A percentile compares a stretch with the other conserved stretches of the same genome.
Conservation (phyloP, 92 coral and sea anemone species). For the Phenganax subtilis region DNA sequence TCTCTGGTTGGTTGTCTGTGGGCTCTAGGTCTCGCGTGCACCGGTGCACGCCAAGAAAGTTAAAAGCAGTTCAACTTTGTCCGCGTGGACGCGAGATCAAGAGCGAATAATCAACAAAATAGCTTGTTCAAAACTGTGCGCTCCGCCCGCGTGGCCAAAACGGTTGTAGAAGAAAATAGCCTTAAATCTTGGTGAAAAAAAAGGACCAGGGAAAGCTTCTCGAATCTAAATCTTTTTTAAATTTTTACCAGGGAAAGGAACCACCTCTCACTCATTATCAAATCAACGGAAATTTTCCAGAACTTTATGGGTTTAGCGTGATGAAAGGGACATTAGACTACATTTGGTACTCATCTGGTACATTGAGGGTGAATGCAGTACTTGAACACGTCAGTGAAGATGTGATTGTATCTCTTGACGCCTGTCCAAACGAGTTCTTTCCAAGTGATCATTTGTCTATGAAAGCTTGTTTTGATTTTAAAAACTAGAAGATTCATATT, state of each 20-base stretch:
- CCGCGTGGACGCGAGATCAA: no score
- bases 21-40: no score
- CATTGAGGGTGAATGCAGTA: conserved; percentile 52
- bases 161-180: no score
- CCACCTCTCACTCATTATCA: conserved; percentile 29
- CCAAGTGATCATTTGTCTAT: conserved; percentile 75
- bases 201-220: neutral
- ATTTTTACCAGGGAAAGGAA: conserved; percentile 13
- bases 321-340: conserved; percentile 63
- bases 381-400: conserved; percentile 53
- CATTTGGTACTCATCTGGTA: conserved; percentile 66
- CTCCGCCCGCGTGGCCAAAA: no score
- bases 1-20: no score
- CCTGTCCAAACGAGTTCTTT: conserved; percentile 62
- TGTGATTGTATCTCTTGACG: conserved; percentile 41
- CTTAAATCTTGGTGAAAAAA: neutral
- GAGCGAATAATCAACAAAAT: no score
- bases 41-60: no score
- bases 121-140: no score
- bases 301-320: conserved; percentile 9
- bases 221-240: neutral
- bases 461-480: conserved; percentile 62
- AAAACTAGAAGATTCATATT: neutral
- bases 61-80: no score
- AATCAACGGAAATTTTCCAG: conserved; percentile 13